A percentile compares a stretch with the other conserved stretches of the same genome.
These are phyloP conservation scores for Gymnocheta viridis DNA, from an alignment of 2,888 invertebrate species.

Conservation along the genomic window DNA sequence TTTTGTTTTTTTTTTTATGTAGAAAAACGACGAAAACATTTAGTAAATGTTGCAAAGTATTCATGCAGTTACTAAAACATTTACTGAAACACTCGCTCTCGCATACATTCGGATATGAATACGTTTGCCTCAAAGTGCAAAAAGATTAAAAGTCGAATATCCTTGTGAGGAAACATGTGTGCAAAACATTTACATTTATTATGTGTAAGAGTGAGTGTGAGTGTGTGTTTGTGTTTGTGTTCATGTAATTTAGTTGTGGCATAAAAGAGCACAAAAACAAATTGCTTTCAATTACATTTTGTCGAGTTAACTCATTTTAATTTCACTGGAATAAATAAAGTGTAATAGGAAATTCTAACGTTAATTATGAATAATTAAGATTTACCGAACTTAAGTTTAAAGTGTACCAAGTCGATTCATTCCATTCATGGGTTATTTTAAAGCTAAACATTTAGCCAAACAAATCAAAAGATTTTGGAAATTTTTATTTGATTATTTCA, in stretches of 20 bases:
- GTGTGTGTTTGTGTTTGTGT: background rate
- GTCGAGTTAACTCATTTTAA: background rate
- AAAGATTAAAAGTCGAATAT: slow-evolving; percentile 8
- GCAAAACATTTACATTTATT: slow-evolving; percentile 20
- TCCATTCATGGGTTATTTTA: too few species aligned
- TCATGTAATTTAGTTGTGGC: background rate
- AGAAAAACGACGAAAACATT: slow-evolving; percentile 26
- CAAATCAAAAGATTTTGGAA: too few species aligned
- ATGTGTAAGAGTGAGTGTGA: background rate
- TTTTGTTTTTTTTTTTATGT: background rate
- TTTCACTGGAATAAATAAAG: background rate
- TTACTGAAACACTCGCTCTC: background rate
- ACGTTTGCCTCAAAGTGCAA: background rate
- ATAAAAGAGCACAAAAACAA: slow-evolving; percentile 18
- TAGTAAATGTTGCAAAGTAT: slow-evolving; percentile 21
- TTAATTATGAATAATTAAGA: too few species aligned
- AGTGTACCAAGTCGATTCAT: too few species aligned
- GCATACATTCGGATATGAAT: slow-evolving; percentile 1
- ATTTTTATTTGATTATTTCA: too few species aligned
- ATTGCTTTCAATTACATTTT: slow-evolving; percentile 26
- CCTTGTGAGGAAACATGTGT: slow-evolving; percentile 27
- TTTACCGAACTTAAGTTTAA: too few species aligned
- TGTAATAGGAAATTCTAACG: background rate
- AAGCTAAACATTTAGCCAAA: too few species aligned
- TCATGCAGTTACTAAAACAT: slow-evolving; percentile 27